Evolutionary conservation across 2,797 vertebrate genomes (phyloP).

Genomic region (Cryptoprocta ferox): DNA sequence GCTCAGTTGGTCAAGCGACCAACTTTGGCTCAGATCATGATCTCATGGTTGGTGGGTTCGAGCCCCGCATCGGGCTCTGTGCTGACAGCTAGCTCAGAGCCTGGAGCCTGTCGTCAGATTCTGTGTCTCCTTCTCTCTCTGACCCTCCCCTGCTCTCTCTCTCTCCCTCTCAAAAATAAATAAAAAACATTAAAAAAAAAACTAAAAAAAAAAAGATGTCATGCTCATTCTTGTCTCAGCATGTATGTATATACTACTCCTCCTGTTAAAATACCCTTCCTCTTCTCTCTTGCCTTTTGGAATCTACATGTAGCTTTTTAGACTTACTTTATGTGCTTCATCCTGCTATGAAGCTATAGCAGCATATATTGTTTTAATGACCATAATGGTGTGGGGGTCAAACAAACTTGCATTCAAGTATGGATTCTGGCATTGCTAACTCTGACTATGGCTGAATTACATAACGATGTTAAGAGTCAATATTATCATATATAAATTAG

Average conservation of each 20-base stretch:
- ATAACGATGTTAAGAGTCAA: neutral
- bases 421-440: neutral
- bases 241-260: neutral
- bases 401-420: neutral
- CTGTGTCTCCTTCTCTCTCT: too few species aligned
- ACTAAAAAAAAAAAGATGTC: too few species aligned
- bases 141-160: too few species aligned
- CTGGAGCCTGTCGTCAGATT: too few species aligned
- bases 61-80: too few species aligned
- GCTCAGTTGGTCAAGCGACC: too few species aligned
- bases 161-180: too few species aligned
- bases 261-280: neutral
- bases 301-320: neutral
- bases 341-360: neutral
- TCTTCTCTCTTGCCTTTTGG: neutral
- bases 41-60: too few species aligned
- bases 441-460: neutral
- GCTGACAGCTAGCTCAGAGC: too few species aligned
- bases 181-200: too few species aligned
- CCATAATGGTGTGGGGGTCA: neutral
- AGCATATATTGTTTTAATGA: neutral
- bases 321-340: neutral
- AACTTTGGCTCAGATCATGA: too few species aligned
- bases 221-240: neutral
- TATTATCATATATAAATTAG: neutral